Evolutionary conservation across 2,888 invertebrate species (phyloP), one percentile per base, ranked within the genome.

Genomic region (Trichogramma evanescens): DNA sequence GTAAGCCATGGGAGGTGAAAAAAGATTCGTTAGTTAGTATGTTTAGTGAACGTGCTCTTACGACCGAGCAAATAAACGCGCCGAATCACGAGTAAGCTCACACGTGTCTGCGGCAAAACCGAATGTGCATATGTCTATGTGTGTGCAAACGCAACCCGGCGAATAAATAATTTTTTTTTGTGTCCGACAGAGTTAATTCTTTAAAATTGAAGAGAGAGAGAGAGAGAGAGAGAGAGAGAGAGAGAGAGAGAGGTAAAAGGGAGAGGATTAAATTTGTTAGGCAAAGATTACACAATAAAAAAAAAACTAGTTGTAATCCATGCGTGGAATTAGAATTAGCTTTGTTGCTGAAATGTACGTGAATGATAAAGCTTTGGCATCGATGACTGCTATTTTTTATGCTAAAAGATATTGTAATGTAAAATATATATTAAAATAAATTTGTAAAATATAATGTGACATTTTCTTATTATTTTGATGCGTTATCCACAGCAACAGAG

Each of bases 401-500:
- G 2, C 26, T 26, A 26, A 26, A 26, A 26, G 2, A 1, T 1
- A 3, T 26, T 26, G 26, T 26, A 13, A 13, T 26, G 26, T 26
- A 26, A 26, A 26, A 2, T 26, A 26, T 26, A 26, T 26, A 26
- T 26, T 26, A 26, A 26, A 26, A 26, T 26, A 26, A 26, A 26
- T 26, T 26, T 2, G 1, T 26, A 3, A 26, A 26, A 26, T 26
- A 26, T 26, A 26, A 26, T 26, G 26, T 26, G 26, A 26, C 26
- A 26, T 26, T 26, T 26, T 26, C 26, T 26, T 26, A 26, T 26
- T 26, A 26, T 26, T 26, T 26, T 2, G 26, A 26, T 26, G 26
- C 26, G 26, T 26, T 26, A 2, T 26, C 26, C 26, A 26, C 84
- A 91, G 89, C 91, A 91, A 87, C 91, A 91, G 81, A 84, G 91